A percentile compares a stretch with the other conserved stretches of the same genome.
phyloP scores from a whole-genome alignment of 2,888 invertebrate genomes.

The Athalia cordata region DNA sequence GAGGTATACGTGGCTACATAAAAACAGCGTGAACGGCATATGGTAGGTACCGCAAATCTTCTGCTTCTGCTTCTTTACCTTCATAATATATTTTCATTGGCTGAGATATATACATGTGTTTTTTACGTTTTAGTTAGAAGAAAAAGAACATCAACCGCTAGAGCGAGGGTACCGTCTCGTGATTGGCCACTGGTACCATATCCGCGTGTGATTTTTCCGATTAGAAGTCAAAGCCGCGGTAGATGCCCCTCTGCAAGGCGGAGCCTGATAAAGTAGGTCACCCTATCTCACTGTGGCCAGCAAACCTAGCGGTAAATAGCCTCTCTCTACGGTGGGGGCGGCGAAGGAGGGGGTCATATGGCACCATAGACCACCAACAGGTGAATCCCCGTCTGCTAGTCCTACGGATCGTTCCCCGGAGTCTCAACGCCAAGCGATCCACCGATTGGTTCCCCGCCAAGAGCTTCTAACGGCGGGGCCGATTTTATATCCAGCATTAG shows the following conservation, averaged over 20 bases:
- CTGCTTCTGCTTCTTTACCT: neutral
- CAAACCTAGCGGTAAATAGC: conserved; percentile 60
- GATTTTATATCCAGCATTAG: neutral
- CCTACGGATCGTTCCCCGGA: conserved; percentile 35
- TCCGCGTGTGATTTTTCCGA: conserved; percentile 69
- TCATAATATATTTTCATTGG: conserved; percentile 45
- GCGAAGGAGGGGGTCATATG: conserved; percentile 52
- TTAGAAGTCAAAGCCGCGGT: conserved; percentile 66
- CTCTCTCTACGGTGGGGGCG: conserved; percentile 64
- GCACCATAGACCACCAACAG: conserved; percentile 58
- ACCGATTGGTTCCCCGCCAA: conserved; percentile 61
- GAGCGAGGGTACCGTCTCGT: conserved; percentile 53
- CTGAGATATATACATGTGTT: neutral
- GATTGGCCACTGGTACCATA: conserved; percentile 58
- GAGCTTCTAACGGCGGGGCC: conserved; percentile 28
- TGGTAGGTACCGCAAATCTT: conserved; percentile 19
- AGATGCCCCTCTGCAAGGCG: conserved; percentile 72
- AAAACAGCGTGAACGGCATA: conserved; percentile 1
- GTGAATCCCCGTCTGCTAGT: conserved; percentile 57
- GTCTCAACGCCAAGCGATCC: neutral
- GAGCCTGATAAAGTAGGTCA: conserved; percentile 72
- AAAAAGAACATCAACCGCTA: conserved; percentile 39
- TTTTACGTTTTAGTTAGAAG: conserved; percentile 12
- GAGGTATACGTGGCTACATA: neutral
- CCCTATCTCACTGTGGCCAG: conserved; percentile 67